Evolutionary conservation across 2,797 vertebrate genomes (phyloP), one percentile per base, ranked within the genome.

Genomic region (Sarcophilus harrisii): DNA sequence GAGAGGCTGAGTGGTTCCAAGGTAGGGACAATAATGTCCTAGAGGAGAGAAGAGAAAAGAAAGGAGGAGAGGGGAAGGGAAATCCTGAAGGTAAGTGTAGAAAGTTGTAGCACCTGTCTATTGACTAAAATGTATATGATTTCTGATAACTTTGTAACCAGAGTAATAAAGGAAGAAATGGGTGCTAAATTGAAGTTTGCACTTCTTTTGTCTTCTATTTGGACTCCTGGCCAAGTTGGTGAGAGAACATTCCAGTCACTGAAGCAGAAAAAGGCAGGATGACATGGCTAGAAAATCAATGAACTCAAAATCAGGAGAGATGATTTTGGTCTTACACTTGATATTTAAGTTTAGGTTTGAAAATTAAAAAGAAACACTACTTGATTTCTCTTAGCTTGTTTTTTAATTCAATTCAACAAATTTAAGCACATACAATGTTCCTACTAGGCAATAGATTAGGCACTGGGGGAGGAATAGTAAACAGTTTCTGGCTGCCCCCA

Each of bases 1-100:
- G 57, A 99, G 97, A 0, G 99, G 99, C 94, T 98, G 97, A 11
- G 98, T 97, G 96, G 98, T 99, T 38, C 98, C 98, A 60, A 89
- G 97, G n/a, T 98, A 95, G n/a, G 99, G 99, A 97, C 99, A 99
- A 95, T 98, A 98, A 95, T 97, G 98, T 89, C 99, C 99, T 99
- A 94, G 13, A 90, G 4, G 93, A 95, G 57, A 92, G 3, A 2
- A 32, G 55, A 60, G 38, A 14, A 55, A 2, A 30, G 55, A 28
- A 4, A 6, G 3, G 24, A 27, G 49, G 49, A 16, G 38, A 55
- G 5, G 12, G n/a, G 45, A 2, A 14, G 59, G 58, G 32, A 27
- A 91, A 30, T 30, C 52, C 28, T 45, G 2, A 81, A 21, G 45
- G 73, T 2, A 45, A 28, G 27, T 24, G 11, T 10, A 29, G 32